Evolutionary conservation across 2,888 invertebrate genomes (phyloP).

Genomic region (Fabriciana adippe): DNA sequence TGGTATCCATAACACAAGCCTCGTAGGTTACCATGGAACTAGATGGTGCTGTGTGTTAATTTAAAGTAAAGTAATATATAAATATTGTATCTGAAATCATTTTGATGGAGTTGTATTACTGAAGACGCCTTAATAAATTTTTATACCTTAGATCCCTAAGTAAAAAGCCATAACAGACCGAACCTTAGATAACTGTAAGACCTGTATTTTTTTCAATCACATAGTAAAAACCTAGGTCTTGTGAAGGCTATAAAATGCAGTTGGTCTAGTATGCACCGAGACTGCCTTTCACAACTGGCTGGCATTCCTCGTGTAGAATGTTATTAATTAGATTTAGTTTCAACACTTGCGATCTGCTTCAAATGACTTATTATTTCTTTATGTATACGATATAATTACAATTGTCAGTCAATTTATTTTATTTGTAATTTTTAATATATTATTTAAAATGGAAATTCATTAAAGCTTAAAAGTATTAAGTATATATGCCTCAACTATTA

Average conservation of each 20-base stretch:
- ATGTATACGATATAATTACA: not conserved
- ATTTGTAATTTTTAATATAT: too few species aligned
- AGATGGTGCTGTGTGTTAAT: too few species aligned
- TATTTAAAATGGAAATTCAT: too few species aligned
- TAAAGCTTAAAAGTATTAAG: too few species aligned
- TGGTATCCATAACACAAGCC: too few species aligned
- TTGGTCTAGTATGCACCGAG: slow-evolving; percentile 43
- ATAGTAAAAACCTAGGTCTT: slow-evolving; percentile 30
- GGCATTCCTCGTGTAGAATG: slow-evolving; percentile 49
- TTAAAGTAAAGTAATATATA: not conserved
- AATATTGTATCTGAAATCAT: too few species aligned
- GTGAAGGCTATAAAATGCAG: slow-evolving; percentile 41
- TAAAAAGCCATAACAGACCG: slow-evolving; percentile 4
- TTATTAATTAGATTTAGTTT: slow-evolving; percentile 30
- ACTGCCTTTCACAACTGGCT: slow-evolving; percentile 59
- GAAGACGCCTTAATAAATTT: too few species aligned
- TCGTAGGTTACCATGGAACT: too few species aligned
- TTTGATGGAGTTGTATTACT: too few species aligned
- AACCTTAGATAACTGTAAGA: slow-evolving; percentile 28
- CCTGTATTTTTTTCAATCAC: slow-evolving; percentile 22
- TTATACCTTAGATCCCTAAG: too few species aligned
- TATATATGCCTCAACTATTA: too few species aligned
- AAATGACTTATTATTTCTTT: slow-evolving; percentile 1
- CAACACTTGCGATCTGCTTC: slow-evolving; percentile 22
- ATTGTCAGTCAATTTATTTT: not conserved